These are phyloP conservation scores for Paradisaea rubra DNA, from an alignment of 2,113 vertebrate species.

Conservation along the genomic window DNA sequence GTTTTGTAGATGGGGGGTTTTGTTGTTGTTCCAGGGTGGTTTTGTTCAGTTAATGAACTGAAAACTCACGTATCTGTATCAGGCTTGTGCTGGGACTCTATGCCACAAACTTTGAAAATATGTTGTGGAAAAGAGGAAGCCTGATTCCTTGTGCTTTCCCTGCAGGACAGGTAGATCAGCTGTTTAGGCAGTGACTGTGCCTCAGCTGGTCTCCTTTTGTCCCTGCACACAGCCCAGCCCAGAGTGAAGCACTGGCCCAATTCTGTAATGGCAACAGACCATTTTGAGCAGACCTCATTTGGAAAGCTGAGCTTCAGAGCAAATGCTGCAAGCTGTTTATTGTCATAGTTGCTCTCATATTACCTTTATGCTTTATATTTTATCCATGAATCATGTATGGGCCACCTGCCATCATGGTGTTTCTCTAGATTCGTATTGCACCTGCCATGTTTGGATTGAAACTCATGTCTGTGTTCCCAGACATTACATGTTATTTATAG, in stretches of 20 bases:
- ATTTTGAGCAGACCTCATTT: background rate
- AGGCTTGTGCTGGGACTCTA: background rate
- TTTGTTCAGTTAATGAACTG: background rate
- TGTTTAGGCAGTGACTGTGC: background rate
- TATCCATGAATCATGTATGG: background rate
- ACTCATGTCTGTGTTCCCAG: background rate
- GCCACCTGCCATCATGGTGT: background rate
- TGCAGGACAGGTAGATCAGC: background rate
- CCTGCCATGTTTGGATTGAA: background rate
- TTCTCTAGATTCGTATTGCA: background rate
- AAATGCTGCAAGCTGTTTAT: background rate
- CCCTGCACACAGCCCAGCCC: background rate
- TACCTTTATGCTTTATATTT: background rate
- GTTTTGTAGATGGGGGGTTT: background rate
- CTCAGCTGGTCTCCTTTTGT: background rate
- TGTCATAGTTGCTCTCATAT: background rate
- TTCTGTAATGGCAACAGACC: background rate
- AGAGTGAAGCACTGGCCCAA: background rate
- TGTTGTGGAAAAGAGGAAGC: background rate
- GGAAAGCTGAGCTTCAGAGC: background rate
- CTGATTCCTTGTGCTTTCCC: background rate
- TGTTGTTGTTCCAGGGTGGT: background rate
- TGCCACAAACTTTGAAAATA: background rate
- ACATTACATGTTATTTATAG: background rate
- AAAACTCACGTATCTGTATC: background rate